Conservation (phyloP, 2,113 vertebrate genomes). For the Notechis scutatus region DNA sequence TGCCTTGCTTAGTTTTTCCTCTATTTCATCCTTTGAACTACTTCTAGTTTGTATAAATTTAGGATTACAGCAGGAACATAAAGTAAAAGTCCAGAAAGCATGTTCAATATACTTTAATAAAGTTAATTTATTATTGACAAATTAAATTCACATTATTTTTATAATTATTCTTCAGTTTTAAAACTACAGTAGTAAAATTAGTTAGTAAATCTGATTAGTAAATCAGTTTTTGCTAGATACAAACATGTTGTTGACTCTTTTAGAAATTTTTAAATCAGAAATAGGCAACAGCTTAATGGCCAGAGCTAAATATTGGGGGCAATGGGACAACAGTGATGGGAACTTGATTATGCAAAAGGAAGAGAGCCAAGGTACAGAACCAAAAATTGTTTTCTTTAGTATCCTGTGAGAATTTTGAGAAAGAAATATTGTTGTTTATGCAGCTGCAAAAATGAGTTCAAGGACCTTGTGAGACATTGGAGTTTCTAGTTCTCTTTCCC, state of each 20-base stretch:
- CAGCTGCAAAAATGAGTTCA: background rate
- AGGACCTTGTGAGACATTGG: background rate
- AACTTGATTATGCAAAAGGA: background rate
- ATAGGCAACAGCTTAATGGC: background rate
- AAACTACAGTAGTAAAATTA: background rate
- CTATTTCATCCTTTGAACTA: background rate
- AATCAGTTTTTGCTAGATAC: background rate
- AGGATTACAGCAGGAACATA: background rate
- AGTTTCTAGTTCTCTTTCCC: background rate
- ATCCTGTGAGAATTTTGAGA: too few species aligned
- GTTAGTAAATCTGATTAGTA: background rate
- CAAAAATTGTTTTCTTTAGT: too few species aligned
- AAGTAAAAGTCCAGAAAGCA: background rate
- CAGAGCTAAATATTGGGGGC: background rate
- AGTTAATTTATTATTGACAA: background rate
- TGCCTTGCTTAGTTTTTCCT: background rate
- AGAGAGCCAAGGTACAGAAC: too few species aligned
- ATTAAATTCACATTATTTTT: background rate
- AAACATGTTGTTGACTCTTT: background rate
- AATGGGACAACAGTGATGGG: background rate
- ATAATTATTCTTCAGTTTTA: background rate
- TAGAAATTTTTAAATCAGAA: background rate
- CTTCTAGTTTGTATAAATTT: background rate
- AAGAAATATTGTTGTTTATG: too few species aligned
- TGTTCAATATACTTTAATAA: background rate